Evolutionary conservation across 2,113 vertebrate species (phyloP).

Genomic region (Tragelaphus scriptus): DNA sequence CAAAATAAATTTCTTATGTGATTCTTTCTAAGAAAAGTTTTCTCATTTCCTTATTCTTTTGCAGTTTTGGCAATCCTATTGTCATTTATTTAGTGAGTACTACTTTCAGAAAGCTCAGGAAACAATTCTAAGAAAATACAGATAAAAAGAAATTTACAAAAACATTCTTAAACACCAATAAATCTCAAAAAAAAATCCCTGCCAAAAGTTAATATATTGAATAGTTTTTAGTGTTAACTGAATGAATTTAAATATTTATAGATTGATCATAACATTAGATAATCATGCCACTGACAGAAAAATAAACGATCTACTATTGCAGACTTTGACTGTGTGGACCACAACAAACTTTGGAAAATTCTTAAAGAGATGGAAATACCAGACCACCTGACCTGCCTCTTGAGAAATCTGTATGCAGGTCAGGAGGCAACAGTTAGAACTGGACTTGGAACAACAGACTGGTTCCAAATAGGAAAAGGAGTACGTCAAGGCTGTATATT

Average conservation of each 20-base stretch:
- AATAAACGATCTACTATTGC: background rate
- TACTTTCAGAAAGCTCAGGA: background rate
- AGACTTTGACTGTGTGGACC: background rate
- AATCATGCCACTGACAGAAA: background rate
- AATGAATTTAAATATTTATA: background rate
- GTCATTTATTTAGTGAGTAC: background rate
- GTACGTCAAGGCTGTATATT: background rate
- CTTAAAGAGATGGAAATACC: background rate
- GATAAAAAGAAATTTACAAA: background rate
- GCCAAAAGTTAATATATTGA: background rate
- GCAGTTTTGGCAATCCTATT: background rate
- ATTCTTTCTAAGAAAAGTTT: background rate
- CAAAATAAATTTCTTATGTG: background rate
- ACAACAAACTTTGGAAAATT: background rate
- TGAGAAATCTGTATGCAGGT: background rate
- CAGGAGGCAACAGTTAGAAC: background rate
- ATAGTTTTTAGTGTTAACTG: background rate
- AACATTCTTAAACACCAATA: background rate
- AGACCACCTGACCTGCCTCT: background rate
- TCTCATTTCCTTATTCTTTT: conserved; percentile 31
- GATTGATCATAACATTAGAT: background rate
- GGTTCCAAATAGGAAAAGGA: background rate
- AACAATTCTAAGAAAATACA: background rate
- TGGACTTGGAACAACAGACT: background rate
- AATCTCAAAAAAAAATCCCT: background rate